Base-by-base conservation (phyloP, 2,113 vertebrate genomes). In the Edolisoma coerulescens region DNA sequence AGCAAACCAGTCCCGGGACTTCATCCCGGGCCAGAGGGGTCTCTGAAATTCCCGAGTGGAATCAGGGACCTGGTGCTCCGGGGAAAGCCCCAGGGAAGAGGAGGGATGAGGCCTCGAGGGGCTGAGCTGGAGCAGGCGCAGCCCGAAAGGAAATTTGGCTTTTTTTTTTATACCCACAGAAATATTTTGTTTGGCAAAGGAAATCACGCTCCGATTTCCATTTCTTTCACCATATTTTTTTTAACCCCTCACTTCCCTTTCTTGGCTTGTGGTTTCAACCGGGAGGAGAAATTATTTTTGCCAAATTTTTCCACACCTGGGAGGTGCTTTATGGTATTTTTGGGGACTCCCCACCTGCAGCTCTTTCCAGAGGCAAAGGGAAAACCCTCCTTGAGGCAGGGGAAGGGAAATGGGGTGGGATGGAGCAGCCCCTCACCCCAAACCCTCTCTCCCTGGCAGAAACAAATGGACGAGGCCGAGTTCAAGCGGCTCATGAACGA, bases 401-500 rank as follows among this genome's bases (percentile, higher is more conserved):
- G 5, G 6, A n/a, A 32, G 28, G 80, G 41, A 6, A 74, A 3
- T 1, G 0, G 84, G 79, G 60, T 4, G 33, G 57, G 23, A 2
- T 5, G n/a, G 24, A 28, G 54, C 56, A 56, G 17, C 20, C 6
- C 39, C 32, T 65, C 6, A 0, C 49, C 54, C 79, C n/a, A 19
- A 64, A n/a, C 10, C 14, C 65, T 4, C 0, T 11, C 16, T n/a
- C 7, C 18, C 21, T 10, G 0, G 3, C 93, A 98, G 98, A 98
- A 97, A 87, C 96, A 93, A 47, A 97, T 95, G 11, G 97, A 98
- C 0, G 97, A 97, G 20, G 93, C 19, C 0, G 97, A 97, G 1
- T 96, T 97, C 79, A 96, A 88, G 96, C 97, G 97, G 67, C 90
- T 98, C 7, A 16, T 97, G 97, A 97, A 82, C 9, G 97, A 97